Conservation (phyloP, 1,140 invertebrate species). For the Monomorium pharaonis region DNA sequence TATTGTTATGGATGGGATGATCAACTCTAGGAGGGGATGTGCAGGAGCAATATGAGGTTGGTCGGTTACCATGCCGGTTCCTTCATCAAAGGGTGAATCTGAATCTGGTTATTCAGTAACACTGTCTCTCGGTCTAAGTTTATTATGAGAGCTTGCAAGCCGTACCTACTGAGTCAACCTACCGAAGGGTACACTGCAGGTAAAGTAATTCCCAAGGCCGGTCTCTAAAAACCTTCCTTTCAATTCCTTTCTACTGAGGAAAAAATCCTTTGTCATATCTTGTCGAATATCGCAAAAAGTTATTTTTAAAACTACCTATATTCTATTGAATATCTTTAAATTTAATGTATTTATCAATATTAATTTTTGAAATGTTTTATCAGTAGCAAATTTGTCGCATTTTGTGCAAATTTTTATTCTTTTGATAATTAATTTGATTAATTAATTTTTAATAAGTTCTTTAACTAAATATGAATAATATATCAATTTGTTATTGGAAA, state of each 20-base stretch:
- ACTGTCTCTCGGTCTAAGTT: slow-evolving; percentile 85
- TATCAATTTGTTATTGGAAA: background rate
- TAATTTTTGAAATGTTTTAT: slow-evolving; percentile 14
- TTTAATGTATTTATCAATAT: background rate
- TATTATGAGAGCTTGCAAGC: slow-evolving; percentile 84
- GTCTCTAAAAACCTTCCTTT: slow-evolving; percentile 74
- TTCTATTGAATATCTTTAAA: background rate
- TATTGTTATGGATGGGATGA: slow-evolving; percentile 85
- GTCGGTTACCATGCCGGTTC: slow-evolving; percentile 81
- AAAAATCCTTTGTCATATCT: slow-evolving; percentile 5
- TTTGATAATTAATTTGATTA: background rate
- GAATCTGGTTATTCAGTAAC: slow-evolving; percentile 85
- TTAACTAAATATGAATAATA: background rate
- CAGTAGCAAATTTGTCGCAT: background rate
- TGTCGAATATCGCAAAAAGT: background rate
- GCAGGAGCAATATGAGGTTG: slow-evolving; percentile 81
- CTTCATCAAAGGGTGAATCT: slow-evolving; percentile 84
- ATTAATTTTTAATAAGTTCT: background rate
- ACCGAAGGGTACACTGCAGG: slow-evolving; percentile 85
- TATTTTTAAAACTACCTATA: background rate
- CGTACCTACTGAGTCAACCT: slow-evolving; percentile 83
- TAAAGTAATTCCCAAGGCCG: slow-evolving; percentile 85
- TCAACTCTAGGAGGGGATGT: slow-evolving; percentile 85
- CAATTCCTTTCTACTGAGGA: background rate
- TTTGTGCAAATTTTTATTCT: background rate